Evolutionary conservation across 2,113 vertebrate species (phyloP).

Genomic region (Notechis scutatus): DNA sequence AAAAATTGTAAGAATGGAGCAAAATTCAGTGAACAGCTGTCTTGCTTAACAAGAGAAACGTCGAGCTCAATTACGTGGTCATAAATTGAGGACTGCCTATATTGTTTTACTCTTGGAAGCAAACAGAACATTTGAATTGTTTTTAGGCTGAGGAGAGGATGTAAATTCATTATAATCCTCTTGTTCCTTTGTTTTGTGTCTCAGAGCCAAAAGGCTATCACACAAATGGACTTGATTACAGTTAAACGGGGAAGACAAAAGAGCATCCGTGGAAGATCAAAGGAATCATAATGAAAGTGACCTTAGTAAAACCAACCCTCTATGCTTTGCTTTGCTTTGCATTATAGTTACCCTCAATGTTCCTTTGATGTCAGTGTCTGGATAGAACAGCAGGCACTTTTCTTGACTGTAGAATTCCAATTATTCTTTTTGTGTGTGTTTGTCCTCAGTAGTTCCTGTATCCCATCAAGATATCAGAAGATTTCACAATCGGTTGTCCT

Average conservation of each 20-base stretch:
- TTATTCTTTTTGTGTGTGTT: accelerated
- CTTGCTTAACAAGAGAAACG: background rate
- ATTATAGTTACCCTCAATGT: accelerated
- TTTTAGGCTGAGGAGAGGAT: background rate
- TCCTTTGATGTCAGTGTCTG: background rate
- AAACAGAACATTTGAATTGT: background rate
- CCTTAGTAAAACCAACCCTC: background rate
- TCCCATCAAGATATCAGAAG: constrained; percentile 86
- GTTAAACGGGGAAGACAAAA: background rate
- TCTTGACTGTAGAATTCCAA: accelerated
- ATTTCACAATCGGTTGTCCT: constrained; percentile 83
- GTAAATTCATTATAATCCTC: background rate
- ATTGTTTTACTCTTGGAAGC: background rate
- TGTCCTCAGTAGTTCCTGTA: constrained; percentile 73
- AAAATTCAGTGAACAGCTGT: background rate
- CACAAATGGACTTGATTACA: background rate
- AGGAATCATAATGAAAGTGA: background rate
- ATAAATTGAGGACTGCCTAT: background rate
- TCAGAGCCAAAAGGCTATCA: background rate
- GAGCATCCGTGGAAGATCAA: background rate
- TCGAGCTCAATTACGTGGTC: background rate
- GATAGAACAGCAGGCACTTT: background rate
- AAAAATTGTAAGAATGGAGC: background rate
- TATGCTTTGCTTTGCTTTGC: accelerated
- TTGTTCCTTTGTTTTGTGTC: background rate